phyloP scores from a whole-genome alignment of 37 sponge, comb jelly and placozoan species.

The Aphrocallistes beatrix region DNA sequence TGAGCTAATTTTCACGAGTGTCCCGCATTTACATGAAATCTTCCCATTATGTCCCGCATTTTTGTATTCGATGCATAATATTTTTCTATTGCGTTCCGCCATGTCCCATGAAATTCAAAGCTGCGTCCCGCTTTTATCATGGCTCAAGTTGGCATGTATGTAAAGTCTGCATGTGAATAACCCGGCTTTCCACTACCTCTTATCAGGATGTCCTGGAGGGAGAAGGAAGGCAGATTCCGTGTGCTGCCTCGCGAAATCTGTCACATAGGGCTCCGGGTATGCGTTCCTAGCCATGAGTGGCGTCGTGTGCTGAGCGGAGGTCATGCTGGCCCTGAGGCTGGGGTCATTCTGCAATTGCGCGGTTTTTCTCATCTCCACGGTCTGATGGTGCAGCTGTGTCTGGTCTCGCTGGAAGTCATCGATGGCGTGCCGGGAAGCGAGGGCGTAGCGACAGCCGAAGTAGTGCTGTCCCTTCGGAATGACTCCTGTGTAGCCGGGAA shows the following conservation, averaged over 20 bases:
- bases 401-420: constrained; percentile 58
- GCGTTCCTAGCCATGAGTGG: constrained; percentile 41
- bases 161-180: too few relatives aligned
- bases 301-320: constrained; percentile 35
- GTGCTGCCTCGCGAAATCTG: constrained; percentile 48
- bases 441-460: constrained; percentile 83
- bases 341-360: constrained; percentile 25
- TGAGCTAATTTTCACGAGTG: too few relatives aligned
- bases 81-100: too few relatives aligned
- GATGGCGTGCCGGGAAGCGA: constrained; percentile 67
- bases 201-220: constrained; percentile 59
- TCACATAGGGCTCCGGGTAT: constrained; percentile 46
- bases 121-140: too few relatives aligned
- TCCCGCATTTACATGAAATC: too few relatives aligned
- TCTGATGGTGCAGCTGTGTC: constrained; percentile 27
- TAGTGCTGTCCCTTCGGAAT: constrained; percentile 76
- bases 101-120: too few relatives aligned
- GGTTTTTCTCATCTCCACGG: constrained; percentile 28
- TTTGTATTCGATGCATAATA: too few relatives aligned
- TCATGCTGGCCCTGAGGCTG: background rate
- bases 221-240: constrained; percentile 56
- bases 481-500: constrained; percentile 92
- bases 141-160: too few relatives aligned
- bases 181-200: too few relatives aligned
- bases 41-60: too few relatives aligned